Percentiles rank a stretch among this genome's conserved stretches.
phyloP scores from a whole-genome alignment of 2,113 vertebrate species.

The Alosa alosa region DNA sequence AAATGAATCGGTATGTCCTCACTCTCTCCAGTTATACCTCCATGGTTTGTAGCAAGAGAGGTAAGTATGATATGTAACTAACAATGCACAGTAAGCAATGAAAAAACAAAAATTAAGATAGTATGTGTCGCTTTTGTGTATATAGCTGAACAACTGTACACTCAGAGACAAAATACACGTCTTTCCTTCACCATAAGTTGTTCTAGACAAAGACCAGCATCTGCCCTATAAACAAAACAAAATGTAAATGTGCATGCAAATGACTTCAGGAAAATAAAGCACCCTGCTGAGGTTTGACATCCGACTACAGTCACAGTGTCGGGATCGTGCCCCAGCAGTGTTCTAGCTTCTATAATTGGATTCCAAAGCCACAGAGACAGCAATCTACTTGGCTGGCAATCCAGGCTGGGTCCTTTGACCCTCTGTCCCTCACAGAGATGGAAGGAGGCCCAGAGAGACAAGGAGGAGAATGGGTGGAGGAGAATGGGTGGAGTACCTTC shows the following conservation, averaged over 20 bases:
- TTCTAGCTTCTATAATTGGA: not conserved
- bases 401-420: not conserved
- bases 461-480: not conserved
- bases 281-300: not conserved
- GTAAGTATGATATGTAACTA: too few species aligned
- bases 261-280: not conserved
- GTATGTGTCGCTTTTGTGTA: too few species aligned
- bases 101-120: too few species aligned
- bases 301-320: not conserved
- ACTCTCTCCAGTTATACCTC: too few species aligned
- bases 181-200: not conserved
- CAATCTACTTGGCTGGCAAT: not conserved
- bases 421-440: not conserved
- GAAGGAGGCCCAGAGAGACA: not conserved
- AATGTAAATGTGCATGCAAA: not conserved
- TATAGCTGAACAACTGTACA: not conserved
- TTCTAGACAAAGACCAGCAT: not conserved
- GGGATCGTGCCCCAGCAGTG: not conserved
- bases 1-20: too few species aligned
- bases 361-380: not conserved
- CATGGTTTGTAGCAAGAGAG: too few species aligned
- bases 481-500: conserved; percentile 69
- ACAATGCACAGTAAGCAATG: too few species aligned
- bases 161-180: not conserved
- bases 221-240: not conserved